These are phyloP conservation scores for Botia almorhae DNA, from an alignment of 2,797 vertebrate species.

Conservation along the genomic window DNA sequence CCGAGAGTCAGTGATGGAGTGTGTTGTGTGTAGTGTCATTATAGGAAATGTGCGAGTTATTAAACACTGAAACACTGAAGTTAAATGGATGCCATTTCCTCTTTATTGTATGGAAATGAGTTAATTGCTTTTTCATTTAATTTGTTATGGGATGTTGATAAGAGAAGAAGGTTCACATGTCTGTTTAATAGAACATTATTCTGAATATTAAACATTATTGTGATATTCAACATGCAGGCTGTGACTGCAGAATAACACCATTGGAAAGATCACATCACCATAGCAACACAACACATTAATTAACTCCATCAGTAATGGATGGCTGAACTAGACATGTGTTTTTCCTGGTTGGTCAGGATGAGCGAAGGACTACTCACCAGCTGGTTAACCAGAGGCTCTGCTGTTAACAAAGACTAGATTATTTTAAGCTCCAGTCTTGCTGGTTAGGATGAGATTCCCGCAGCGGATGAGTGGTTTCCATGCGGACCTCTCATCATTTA, in stretches of 20 bases:
- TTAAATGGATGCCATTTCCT: neutral
- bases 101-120: neutral
- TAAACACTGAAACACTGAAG: neutral
- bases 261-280: conserved; percentile 2
- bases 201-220: neutral
- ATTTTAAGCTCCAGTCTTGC: conserved; percentile 5
- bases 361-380: conserved; percentile 2
- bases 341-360: neutral
- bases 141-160: neutral
- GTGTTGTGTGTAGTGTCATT: conserved; percentile 3
- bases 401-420: conserved; percentile 3
- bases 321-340: neutral
- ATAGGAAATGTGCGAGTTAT: conserved; percentile 21
- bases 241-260: neutral
- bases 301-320: neutral
- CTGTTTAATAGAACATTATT: conserved; percentile 5
- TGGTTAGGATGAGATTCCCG: neutral
- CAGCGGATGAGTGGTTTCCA: neutral
- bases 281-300: conserved; percentile 22
- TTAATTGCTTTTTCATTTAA: neutral
- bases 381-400: neutral
- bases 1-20: conserved; percentile 20
- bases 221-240: neutral
- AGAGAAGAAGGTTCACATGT: neutral
- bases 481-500: conserved; percentile 1